These are phyloP conservation scores for Leucophenga maculata DNA, from an alignment of 2,888 invertebrate species.

Conservation along the genomic window DNA sequence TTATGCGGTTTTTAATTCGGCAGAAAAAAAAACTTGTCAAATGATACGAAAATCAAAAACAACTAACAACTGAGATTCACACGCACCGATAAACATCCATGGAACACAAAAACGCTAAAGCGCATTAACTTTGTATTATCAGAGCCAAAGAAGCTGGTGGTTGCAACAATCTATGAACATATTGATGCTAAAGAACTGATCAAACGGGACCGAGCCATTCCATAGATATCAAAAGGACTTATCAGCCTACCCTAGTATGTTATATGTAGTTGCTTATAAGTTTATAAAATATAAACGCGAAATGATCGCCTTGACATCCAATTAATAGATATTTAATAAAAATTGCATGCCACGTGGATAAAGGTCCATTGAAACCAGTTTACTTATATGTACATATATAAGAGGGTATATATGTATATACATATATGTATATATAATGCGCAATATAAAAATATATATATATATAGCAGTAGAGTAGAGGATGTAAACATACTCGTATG, in stretches of 20 bases:
- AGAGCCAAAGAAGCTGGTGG: background rate
- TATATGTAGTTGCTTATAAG: too few relatives aligned
- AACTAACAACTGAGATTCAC: background rate
- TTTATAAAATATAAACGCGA: background rate
- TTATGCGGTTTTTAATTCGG: slow-evolving; percentile 15
- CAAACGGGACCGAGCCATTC: too few relatives aligned
- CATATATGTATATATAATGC: too few relatives aligned
- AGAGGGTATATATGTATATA: too few relatives aligned
- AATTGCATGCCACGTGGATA: slow-evolving; percentile 10
- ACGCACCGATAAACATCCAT: background rate
- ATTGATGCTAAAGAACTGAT: too few relatives aligned
- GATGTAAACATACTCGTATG: too few relatives aligned
- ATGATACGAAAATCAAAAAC: background rate
- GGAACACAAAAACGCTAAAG: background rate
- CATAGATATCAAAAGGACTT: too few relatives aligned
- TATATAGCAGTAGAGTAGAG: too few relatives aligned
- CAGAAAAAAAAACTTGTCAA: background rate
- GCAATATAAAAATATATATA: too few relatives aligned
- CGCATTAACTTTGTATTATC: background rate
- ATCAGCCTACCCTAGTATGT: too few relatives aligned
- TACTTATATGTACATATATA: background rate
- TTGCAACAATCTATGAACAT: too few relatives aligned
- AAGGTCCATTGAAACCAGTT: background rate
- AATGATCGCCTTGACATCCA: background rate
- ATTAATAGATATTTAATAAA: slow-evolving; percentile 25